These are phyloP conservation scores for Sorex maritimensis DNA, from an alignment of 2,797 vertebrate species.

Conservation along the genomic window DNA sequence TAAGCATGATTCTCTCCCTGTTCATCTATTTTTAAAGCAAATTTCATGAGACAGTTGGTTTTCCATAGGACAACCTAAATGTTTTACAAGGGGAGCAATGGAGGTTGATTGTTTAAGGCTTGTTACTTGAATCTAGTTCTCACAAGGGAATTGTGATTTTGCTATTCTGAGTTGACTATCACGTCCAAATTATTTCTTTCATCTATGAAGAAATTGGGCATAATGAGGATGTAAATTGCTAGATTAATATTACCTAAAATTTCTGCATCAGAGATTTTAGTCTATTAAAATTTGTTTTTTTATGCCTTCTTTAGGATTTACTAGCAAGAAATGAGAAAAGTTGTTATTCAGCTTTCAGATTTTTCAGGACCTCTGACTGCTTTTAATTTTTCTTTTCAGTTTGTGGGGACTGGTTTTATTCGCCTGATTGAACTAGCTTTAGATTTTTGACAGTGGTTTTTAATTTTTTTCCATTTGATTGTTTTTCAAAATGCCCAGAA, in stretches of 20 bases:
- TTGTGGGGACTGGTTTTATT: constrained; percentile 89
- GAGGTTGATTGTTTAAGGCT: constrained; percentile 31
- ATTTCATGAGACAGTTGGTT: background rate
- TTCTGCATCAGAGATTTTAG: constrained; percentile 7
- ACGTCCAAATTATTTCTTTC: constrained; percentile 63
- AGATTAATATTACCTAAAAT: constrained; percentile 64
- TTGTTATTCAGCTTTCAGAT: constrained; percentile 83
- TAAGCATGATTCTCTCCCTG: no score
- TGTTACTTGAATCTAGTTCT: constrained; percentile 44
- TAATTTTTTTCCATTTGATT: constrained; percentile 89
- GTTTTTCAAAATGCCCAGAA: constrained; percentile 90
- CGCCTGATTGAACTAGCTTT: constrained; percentile 88
- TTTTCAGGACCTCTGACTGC: constrained; percentile 87
- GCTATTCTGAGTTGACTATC: constrained; percentile 37
- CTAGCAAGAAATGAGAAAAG: constrained; percentile 30
- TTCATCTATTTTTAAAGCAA: no score
- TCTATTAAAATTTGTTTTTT: constrained; percentile 35
- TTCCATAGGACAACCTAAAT: constrained; percentile 11
- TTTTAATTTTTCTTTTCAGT: constrained; percentile 91
- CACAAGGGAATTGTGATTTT: constrained; percentile 47
- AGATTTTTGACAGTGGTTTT: constrained; percentile 89
- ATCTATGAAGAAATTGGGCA: constrained; percentile 58
- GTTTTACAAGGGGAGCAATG: constrained; percentile 47
- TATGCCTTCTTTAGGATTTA: constrained; percentile 27
- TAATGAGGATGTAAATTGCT: constrained; percentile 49